phyloP scores from a whole-genome alignment of 2,888 invertebrate genomes.

The Athalia cordata region DNA sequence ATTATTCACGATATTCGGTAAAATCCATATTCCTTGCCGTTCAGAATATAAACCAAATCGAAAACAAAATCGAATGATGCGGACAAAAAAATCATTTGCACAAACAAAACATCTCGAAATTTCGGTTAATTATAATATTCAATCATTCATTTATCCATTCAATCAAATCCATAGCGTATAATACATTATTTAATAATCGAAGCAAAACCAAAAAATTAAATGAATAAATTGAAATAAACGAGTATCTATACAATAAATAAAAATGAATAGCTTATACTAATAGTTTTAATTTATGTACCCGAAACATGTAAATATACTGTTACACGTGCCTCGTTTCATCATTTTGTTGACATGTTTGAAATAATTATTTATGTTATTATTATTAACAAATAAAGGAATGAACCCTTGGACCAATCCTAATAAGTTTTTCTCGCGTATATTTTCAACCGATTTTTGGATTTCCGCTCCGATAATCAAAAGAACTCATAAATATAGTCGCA shows the following conservation, averaged over 20 bases:
- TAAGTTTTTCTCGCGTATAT: slow-evolving; percentile 7
- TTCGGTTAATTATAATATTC: no score
- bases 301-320: slow-evolving; percentile 46
- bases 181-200: slow-evolving; percentile 20
- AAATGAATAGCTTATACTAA: slow-evolving; percentile 37
- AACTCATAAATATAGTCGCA: no score
- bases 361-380: slow-evolving; percentile 45
- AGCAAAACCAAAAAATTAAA: background rate
- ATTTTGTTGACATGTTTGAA: slow-evolving; percentile 47
- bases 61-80: no score
- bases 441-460: background rate
- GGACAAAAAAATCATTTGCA: no score
- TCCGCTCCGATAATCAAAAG: no score
- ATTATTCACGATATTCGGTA: no score
- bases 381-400: slow-evolving; percentile 47
- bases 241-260: background rate
- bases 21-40: no score
- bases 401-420: slow-evolving; percentile 49
- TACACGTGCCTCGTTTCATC: slow-evolving; percentile 41
- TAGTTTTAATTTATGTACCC: slow-evolving; percentile 42
- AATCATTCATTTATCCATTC: slow-evolving; percentile 29
- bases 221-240: background rate
- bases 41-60: no score
- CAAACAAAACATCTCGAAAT: no score
- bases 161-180: slow-evolving; percentile 4